phyloP scores from a whole-genome alignment of 2,113 vertebrate species.

The Heterocephalus glaber region DNA sequence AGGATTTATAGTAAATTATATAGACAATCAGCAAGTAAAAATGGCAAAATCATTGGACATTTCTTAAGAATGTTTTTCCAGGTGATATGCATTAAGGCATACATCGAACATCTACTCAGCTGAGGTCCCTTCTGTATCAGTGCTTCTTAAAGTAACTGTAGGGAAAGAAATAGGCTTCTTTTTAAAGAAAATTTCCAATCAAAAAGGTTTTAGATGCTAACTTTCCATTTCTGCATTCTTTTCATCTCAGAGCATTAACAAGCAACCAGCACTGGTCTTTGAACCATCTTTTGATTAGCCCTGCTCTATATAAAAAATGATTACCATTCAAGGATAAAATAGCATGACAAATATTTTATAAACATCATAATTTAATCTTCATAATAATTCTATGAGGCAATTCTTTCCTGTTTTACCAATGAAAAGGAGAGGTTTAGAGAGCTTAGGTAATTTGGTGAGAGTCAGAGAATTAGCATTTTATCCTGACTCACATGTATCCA shows the following conservation, averaged over 20 bases:
- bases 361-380: conserved; percentile 17
- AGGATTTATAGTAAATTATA: not conserved
- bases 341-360: not conserved
- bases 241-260: not conserved
- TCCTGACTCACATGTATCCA: not conserved
- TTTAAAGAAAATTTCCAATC: conserved; percentile 3
- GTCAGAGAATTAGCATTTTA: not conserved
- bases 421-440: conserved; percentile 30
- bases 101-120: not conserved
- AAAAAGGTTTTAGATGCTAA: conserved; percentile 24
- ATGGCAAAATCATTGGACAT: not conserved
- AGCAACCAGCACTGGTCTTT: not conserved
- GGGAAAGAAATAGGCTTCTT: not conserved
- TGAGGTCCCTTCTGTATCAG: not conserved
- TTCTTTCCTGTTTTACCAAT: conserved; percentile 10
- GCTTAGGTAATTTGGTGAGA: not conserved
- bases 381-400: not conserved
- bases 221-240: not conserved
- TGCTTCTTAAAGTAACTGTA: not conserved
- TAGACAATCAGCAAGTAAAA: conserved; percentile 10
- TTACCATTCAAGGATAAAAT: not conserved
- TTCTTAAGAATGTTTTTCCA: conserved; percentile 5
- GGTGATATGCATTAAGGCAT: not conserved
- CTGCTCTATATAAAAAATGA: not conserved
- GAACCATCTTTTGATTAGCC: not conserved